A percentile compares a stretch with the other conserved stretches of the same genome.
phyloP scores from a whole-genome alignment of 2,797 vertebrate genomes.

The Allenopithecus nigroviridis region DNA sequence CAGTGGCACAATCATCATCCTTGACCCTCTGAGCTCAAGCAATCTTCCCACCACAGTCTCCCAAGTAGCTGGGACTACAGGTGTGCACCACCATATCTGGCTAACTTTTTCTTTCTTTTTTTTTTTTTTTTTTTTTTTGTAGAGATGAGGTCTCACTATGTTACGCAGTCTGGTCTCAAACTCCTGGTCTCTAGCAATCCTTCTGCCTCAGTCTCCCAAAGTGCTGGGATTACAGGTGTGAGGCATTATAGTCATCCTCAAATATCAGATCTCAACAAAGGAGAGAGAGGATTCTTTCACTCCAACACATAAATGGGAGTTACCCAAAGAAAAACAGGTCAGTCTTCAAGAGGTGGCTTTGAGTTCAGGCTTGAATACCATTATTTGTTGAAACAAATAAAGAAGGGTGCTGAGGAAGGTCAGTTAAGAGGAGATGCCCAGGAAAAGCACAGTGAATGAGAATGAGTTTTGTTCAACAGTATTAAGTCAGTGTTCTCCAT shows the following conservation, averaged over 20 bases:
- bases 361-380: neutral
- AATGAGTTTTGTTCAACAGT: neutral
- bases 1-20: neutral
- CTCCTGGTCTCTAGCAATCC: neutral
- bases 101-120: neutral
- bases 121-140: neutral
- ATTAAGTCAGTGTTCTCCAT: neutral
- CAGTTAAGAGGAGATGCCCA: neutral
- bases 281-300: neutral
- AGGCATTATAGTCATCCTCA: neutral
- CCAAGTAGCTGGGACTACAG: neutral
- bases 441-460: neutral
- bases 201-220: neutral
- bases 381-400: neutral
- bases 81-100: neutral
- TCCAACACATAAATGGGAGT: neutral
- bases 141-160: neutral
- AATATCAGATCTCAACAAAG: neutral
- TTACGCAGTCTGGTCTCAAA: neutral
- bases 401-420: neutral
- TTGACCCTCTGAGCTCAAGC: neutral
- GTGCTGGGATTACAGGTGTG: neutral
- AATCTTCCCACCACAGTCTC: neutral
- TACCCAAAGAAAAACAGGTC: neutral
- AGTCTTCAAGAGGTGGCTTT: neutral